Conservation (phyloP, 2,797 vertebrate species). For the Orientallactaga sibirica region DNA sequence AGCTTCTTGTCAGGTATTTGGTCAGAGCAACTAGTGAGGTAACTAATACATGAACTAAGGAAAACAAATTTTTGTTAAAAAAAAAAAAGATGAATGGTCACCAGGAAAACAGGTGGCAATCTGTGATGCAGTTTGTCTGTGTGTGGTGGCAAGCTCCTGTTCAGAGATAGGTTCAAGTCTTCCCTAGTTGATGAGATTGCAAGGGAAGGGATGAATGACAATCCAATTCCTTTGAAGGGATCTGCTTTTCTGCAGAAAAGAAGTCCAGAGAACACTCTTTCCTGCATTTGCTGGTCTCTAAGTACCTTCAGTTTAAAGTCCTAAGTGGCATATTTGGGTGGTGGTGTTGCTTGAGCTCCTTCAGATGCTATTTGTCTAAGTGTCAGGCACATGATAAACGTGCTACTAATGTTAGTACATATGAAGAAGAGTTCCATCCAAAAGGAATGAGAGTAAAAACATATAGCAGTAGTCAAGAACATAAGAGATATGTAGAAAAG, state of each 20-base stretch:
- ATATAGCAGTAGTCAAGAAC: neutral
- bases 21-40: too few relatives aligned
- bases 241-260: conserved; percentile 9
- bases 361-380: conserved; percentile 17
- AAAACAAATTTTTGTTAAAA: neutral
- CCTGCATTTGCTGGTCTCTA: neutral
- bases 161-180: neutral
- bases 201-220: neutral
- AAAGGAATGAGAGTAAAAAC: conserved; percentile 46
- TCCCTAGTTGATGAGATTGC: neutral
- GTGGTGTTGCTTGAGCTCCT: neutral
- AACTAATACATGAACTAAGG: neutral
- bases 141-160: neutral
- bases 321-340: neutral
- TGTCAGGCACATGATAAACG: conserved; percentile 43
- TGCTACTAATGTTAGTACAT: neutral
- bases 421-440: conserved; percentile 33
- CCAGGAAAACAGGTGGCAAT: neutral
- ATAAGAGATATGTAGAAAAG: conserved; percentile 56
- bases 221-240: neutral
- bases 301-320: neutral
- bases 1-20: too few relatives aligned
- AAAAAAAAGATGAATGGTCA: neutral
- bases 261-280: neutral
- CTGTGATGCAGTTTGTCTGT: neutral